Conservation (phyloP, 2,797 vertebrate species). For the Tapirus indicus region DNA sequence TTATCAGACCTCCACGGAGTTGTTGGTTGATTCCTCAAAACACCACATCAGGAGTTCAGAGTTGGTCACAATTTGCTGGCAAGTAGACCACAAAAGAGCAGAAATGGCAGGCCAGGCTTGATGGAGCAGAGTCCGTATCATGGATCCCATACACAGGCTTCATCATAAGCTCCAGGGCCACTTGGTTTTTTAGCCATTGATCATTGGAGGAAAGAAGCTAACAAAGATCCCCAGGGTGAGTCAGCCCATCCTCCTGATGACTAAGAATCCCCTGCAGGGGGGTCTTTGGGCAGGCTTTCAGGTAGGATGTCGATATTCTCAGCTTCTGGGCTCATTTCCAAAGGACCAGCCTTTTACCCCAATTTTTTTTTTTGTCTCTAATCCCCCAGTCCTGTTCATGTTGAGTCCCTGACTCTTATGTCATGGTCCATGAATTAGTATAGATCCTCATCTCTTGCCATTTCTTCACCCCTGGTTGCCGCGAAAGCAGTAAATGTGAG, state of each 20-base stretch:
- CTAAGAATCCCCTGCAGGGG: neutral
- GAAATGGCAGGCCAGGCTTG: neutral
- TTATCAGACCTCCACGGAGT: neutral
- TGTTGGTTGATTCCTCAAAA: neutral
- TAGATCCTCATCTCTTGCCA: neutral
- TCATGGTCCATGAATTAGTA: too few relatives aligned
- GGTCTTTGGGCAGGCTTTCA: neutral
- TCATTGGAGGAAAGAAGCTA: neutral
- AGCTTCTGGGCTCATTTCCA: neutral
- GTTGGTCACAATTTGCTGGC: neutral
- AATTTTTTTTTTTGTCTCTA: neutral
- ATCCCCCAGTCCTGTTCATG: neutral
- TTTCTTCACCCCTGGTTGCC: neutral
- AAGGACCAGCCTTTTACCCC: neutral
- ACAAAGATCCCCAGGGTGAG: neutral
- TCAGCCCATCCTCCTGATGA: neutral
- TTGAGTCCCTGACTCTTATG: neutral
- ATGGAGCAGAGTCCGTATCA: rapidly evolving
- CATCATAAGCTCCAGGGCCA: neutral
- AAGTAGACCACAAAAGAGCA: neutral
- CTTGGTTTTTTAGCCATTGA: neutral
- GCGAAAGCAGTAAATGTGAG: neutral
- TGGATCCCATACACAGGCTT: neutral
- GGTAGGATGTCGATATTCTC: neutral
- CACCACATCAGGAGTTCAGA: neutral